phyloP scores from a whole-genome alignment of 2,888 invertebrate species.

The Nebria salina region DNA sequence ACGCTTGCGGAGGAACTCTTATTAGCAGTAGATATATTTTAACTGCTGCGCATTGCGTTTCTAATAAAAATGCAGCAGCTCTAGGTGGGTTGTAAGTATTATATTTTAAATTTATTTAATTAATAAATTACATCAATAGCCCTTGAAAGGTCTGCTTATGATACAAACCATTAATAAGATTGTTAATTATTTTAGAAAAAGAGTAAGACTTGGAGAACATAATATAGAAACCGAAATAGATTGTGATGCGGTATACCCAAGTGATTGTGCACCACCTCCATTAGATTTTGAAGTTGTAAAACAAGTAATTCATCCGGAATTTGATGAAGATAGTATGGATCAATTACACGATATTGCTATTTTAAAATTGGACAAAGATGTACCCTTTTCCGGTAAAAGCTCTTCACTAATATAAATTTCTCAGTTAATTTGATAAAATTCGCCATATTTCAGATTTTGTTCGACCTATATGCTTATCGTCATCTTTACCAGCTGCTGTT shows the following conservation, averaged over 20 bases:
- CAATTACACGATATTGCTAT: conserved; percentile 70
- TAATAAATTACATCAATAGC: no score
- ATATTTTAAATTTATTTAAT: not conserved
- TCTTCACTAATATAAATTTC: not conserved
- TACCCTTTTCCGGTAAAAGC: conserved; percentile 61
- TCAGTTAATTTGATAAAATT: not conserved
- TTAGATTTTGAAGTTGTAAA: conserved; percentile 68
- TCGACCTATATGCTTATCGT: conserved; percentile 69
- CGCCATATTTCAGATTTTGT: conserved; percentile 64
- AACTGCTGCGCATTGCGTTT: conserved; percentile 61
- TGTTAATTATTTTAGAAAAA: conserved; percentile 60
- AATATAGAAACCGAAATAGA: conserved; percentile 70
- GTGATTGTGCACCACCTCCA: conserved; percentile 67
- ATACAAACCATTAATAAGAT: conserved; percentile 12
- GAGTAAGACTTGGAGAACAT: conserved; percentile 73
- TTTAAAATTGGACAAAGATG: conserved; percentile 63
- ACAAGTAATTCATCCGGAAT: conserved; percentile 69
- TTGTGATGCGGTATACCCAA: conserved; percentile 64
- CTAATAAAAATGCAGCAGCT: conserved; percentile 43
- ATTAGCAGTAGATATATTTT: conserved; percentile 57
- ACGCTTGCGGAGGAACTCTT: conserved; percentile 58
- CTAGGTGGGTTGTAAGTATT: conserved; percentile 41
- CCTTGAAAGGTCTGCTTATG: not conserved
- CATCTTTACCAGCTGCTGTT: conserved; percentile 55
- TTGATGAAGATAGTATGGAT: conserved; percentile 65